Evolutionary conservation across 2,888 invertebrate species (phyloP).

Genomic region (Drosophila kuntzei): DNA sequence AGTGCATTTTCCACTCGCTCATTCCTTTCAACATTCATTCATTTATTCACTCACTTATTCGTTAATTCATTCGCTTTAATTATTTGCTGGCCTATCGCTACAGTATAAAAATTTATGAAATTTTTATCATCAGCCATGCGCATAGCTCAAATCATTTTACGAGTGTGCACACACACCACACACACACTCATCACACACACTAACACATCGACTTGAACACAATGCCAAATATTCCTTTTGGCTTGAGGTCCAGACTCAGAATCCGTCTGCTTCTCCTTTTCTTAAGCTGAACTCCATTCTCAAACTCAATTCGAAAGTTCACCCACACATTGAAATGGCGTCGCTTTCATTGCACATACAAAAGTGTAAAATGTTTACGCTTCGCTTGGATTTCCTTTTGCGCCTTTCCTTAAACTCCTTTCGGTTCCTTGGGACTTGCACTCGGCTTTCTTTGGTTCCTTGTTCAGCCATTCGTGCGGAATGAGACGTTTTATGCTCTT

Average conservation of each 20-base stretch:
- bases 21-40: slow-evolving; percentile 5
- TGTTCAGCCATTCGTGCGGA: slow-evolving; percentile 68
- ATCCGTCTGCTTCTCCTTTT: slow-evolving; percentile 13
- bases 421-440: slow-evolving; percentile 21
- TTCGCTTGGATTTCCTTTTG: slow-evolving; percentile 65
- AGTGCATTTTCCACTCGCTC: slow-evolving; percentile 18
- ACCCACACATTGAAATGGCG: slow-evolving; percentile 57
- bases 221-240: slow-evolving; percentile 39
- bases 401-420: slow-evolving; percentile 26
- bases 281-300: slow-evolving; percentile 29
- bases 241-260: slow-evolving; percentile 34
- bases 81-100: slow-evolving; percentile 43
- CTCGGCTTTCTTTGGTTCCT: slow-evolving; percentile 16
- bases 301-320: background rate
- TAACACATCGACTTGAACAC: background rate
- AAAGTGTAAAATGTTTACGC: slow-evolving; percentile 79
- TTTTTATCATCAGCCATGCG: slow-evolving; percentile 27
- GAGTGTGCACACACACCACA: slow-evolving; percentile 20
- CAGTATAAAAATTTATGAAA: slow-evolving; percentile 38
- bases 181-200: slow-evolving; percentile 9
- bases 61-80: slow-evolving; percentile 18
- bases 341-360: slow-evolving; percentile 75
- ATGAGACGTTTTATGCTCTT: slow-evolving; percentile 70
- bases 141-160: slow-evolving; percentile 59
- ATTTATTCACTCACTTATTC: slow-evolving; percentile 14